Base-by-base conservation (phyloP, 1,140 invertebrate species). In the Drosophila nebulosa region DNA sequence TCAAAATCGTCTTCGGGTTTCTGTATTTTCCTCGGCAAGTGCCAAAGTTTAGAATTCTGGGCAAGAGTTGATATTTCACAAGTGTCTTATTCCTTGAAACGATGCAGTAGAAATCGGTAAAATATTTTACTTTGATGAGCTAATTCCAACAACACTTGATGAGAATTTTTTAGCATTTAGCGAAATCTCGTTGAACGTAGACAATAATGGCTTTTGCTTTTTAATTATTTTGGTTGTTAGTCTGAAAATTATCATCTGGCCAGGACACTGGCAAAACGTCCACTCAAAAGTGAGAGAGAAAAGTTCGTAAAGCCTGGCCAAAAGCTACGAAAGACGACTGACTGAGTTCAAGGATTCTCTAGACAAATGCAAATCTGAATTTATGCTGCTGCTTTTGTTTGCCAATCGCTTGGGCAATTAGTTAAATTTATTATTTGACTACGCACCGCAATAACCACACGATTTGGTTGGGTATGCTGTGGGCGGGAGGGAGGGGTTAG, bases 341-440 rank as follows among this genome's bases (percentile, higher is more conserved):
- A 55, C 26, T 32, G 52, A 30, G 52, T 55, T 53, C 55, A 66
- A 55, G 63, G 35, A 66, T 53, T 60, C 51, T 53, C 36, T 21
- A 59, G 60, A 64, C 36, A 64, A 64, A 64, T 75, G 72, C 59
- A 75, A 75, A 75, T 75, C 35, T 63, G 51, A 46, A 57, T 51
- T 67, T 64, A 51, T 61, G 67, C 53, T 55, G 26, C 53, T 26
- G 63, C 32, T 59, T 67, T 51, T 67, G 80, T 64, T 74, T 63
- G 80, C 69, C 81, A 85, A 86, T 85, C 81, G 77, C 51, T 73
- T 53, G 39, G 60, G 63, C 83, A 86, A 86, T 86, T 86, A 86
- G 83, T 88, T 88, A 83, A 86, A 88, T 86, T 86, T 86, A 86
- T 86, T 86, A 86, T 86, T 86, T 83, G 83, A 72, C 51, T 79